These are phyloP conservation scores for Scaeva pyrastri DNA, from an alignment of 2,888 invertebrate species.

Conservation along the genomic window DNA sequence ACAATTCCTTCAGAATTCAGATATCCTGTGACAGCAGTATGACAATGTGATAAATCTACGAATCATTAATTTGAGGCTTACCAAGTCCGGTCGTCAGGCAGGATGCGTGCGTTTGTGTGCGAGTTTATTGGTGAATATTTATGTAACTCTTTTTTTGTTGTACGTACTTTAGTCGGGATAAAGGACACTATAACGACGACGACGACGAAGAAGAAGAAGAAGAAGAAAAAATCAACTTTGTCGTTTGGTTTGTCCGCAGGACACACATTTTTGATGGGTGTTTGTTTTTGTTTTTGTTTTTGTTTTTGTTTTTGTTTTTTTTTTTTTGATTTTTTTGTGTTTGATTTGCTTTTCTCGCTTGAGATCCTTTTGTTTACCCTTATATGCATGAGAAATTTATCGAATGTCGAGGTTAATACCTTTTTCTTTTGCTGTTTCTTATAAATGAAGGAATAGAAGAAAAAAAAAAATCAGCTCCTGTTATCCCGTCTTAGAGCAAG, in stretches of 20 bases:
- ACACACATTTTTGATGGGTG: conserved; percentile 63
- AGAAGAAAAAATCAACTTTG: conserved; percentile 41
- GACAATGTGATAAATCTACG: conserved; percentile 78
- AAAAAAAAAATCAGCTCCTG: background rate
- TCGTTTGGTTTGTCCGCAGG: conserved; percentile 35
- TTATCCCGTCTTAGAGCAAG: conserved; percentile 24
- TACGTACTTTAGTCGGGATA: conserved; percentile 17
- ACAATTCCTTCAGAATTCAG: conserved; percentile 52
- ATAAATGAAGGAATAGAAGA: conserved; percentile 15
- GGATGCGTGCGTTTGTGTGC: conserved; percentile 22
- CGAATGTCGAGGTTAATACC: conserved; percentile 71
- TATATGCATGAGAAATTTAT: conserved; percentile 72
- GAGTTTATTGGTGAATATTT: conserved; percentile 5
- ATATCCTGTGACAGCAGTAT: conserved; percentile 74
- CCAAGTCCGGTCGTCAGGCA: conserved; percentile 46
- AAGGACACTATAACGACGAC: too few relatives aligned
- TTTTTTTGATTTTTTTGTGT: conserved; percentile 65
- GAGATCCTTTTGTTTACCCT: conserved; percentile 71
- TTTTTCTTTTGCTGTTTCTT: conserved; percentile 46
- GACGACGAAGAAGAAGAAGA: too few relatives aligned
- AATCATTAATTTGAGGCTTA: conserved; percentile 79
- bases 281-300: conserved; percentile 68
- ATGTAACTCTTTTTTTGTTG: conserved; percentile 41
- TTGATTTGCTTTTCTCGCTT: conserved; percentile 69
- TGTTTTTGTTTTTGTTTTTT: conserved; percentile 70